Conservation (phyloP, 2,113 vertebrate genomes). For the Desmodus rotundus region DNA sequence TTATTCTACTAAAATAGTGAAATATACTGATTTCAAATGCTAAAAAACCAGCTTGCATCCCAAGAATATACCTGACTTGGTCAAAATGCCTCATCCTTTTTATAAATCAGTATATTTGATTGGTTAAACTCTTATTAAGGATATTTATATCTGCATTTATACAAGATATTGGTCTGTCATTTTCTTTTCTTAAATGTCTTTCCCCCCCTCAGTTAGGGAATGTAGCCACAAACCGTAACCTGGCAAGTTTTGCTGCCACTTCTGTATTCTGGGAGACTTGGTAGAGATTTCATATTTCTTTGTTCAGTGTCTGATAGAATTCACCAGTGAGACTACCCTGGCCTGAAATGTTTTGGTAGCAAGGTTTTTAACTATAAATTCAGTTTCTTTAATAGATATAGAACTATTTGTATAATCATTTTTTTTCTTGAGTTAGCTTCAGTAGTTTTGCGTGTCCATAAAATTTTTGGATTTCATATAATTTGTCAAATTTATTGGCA, state of each 20-base stretch:
- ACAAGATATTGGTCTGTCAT: not conserved
- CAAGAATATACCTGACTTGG: not conserved
- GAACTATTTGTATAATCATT: not conserved
- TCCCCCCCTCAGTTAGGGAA: not conserved
- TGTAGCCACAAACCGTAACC: not conserved
- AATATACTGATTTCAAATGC: not conserved
- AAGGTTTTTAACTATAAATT: not conserved
- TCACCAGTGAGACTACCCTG: not conserved
- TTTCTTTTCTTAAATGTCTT: not conserved
- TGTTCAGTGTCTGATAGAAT: not conserved
- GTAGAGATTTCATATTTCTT: not conserved
- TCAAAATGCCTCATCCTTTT: not conserved
- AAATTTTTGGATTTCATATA: not conserved
- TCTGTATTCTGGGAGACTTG: not conserved
- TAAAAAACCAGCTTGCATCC: not conserved
- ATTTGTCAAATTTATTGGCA: not conserved
- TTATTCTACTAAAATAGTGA: not conserved
- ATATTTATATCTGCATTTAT: not conserved
- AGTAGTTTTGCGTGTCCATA: not conserved
- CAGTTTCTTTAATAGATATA: not conserved
- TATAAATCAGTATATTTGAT: not conserved
- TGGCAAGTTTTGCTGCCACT: not conserved
- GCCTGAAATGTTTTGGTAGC: not conserved
- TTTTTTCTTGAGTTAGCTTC: not conserved
- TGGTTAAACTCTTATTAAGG: not conserved